Conservation (phyloP, 2,888 invertebrate genomes). For the Barypeithes pellucidus region DNA sequence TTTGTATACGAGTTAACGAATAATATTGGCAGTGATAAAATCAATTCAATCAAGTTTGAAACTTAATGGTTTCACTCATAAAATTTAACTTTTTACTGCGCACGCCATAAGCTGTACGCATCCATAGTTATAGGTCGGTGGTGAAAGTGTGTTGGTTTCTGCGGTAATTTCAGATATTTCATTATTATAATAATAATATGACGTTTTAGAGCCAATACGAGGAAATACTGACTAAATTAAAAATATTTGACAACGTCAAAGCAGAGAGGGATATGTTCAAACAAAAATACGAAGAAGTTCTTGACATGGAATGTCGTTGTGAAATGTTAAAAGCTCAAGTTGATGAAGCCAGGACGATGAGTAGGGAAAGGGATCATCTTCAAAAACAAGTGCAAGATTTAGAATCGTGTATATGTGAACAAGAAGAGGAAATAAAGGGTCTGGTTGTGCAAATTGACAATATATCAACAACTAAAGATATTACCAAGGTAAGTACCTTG, state of each 20-base stretch:
- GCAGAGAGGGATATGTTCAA: conserved; percentile 66
- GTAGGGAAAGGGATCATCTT: conserved; percentile 71
- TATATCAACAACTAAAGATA: conserved; percentile 65
- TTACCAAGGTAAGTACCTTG: conserved; percentile 54
- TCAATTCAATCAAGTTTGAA: too few species aligned
- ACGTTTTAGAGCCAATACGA: conserved; percentile 58
- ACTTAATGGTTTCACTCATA: too few species aligned
- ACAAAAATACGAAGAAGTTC: conserved; percentile 62
- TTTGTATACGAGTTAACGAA: too few species aligned
- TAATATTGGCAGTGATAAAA: too few species aligned
- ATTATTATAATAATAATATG: not conserved
- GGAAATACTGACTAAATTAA: conserved; percentile 61
- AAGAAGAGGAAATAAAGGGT: conserved; percentile 75
- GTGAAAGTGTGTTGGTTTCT: too few species aligned
- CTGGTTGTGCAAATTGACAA: conserved; percentile 73
- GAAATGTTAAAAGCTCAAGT: conserved; percentile 62
- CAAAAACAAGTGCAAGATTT: conserved; percentile 73
- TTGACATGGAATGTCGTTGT: conserved; percentile 61
- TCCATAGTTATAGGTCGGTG: too few species aligned
- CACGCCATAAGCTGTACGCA: too few species aligned
- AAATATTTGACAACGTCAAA: conserved; percentile 61
- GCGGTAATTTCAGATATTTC: not conserved
- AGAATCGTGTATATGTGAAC: conserved; percentile 74
- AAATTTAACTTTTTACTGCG: too few species aligned
- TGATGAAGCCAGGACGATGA: conserved; percentile 62